Conservation (phyloP, 2,888 invertebrate species). For the Augiades crinisus region DNA sequence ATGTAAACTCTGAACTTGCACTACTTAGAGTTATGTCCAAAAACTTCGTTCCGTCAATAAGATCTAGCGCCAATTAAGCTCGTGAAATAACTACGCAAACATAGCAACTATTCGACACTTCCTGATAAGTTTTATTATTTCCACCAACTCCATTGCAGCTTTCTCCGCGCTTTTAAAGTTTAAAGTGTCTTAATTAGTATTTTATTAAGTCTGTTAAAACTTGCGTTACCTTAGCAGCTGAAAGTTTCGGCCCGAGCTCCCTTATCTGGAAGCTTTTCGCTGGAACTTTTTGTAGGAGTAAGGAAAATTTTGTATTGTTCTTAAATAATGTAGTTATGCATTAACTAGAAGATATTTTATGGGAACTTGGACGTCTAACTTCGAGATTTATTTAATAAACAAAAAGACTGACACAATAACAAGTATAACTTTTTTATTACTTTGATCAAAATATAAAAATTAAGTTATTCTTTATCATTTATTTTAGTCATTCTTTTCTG, state of each 20-base stretch:
- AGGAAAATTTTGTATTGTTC: slow-evolving; percentile 23
- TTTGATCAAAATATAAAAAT: too few relatives aligned
- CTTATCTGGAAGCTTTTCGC: slow-evolving; percentile 18
- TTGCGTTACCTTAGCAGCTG: slow-evolving; percentile 24
- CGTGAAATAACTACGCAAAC: slow-evolving; percentile 13
- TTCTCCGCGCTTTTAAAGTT: slow-evolving; percentile 24
- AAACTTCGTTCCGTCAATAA: background rate
- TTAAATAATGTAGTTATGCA: background rate
- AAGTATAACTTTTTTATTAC: too few relatives aligned
- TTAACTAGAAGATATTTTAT: too few relatives aligned
- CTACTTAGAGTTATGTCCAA: too few relatives aligned
- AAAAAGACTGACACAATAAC: too few relatives aligned
- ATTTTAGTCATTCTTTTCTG: too few relatives aligned
- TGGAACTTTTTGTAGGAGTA: slow-evolving; percentile 8
- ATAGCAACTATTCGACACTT: slow-evolving; percentile 23
- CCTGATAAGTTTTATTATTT: slow-evolving; percentile 26
- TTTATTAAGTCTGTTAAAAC: slow-evolving; percentile 27
- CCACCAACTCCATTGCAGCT: slow-evolving; percentile 19
- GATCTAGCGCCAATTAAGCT: slow-evolving; percentile 10
- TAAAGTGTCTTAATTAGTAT: slow-evolving; percentile 27
- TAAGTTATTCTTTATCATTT: too few relatives aligned
- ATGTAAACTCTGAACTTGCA: too few relatives aligned
- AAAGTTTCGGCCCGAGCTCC: slow-evolving; percentile 16
- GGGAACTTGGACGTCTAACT: too few relatives aligned
- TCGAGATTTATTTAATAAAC: too few relatives aligned